Conservation (phyloP, 2,113 vertebrate species). For the Sardina pilchardus region DNA sequence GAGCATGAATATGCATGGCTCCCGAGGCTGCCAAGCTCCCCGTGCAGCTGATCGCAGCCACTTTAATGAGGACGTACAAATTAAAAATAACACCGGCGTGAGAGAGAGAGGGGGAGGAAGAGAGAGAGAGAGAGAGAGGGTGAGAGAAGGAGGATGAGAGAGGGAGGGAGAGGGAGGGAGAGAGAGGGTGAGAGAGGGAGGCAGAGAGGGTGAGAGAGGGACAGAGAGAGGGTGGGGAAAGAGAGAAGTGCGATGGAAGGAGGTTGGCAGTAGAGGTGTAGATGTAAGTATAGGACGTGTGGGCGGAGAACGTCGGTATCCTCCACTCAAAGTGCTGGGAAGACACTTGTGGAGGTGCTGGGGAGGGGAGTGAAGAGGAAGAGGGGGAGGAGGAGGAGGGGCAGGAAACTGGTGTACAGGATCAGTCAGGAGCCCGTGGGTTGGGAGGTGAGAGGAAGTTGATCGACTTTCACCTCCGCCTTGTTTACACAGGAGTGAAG, state of each 20-base stretch:
- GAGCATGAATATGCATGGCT: background rate
- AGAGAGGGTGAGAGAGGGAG: too few species aligned
- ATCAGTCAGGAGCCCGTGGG: background rate
- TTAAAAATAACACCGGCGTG: background rate
- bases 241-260: background rate
- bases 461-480: background rate
- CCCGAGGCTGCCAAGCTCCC: background rate
- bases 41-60: background rate
- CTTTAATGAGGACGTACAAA: background rate
- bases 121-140: background rate
- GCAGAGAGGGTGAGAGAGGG: too few species aligned
- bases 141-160: too few species aligned
- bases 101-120: background rate
- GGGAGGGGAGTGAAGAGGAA: background rate
- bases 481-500: background rate
- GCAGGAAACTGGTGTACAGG: background rate
- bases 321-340: background rate
- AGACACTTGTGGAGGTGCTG: too few species aligned
- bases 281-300: background rate
- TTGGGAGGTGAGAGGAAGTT: background rate
- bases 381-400: background rate
- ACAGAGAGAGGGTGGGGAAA: background rate
- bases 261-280: background rate
- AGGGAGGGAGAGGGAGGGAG: too few species aligned
- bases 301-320: background rate